Evolutionary conservation across 2,888 invertebrate genomes (phyloP).

Genomic region (Polydrusus cervinus): DNA sequence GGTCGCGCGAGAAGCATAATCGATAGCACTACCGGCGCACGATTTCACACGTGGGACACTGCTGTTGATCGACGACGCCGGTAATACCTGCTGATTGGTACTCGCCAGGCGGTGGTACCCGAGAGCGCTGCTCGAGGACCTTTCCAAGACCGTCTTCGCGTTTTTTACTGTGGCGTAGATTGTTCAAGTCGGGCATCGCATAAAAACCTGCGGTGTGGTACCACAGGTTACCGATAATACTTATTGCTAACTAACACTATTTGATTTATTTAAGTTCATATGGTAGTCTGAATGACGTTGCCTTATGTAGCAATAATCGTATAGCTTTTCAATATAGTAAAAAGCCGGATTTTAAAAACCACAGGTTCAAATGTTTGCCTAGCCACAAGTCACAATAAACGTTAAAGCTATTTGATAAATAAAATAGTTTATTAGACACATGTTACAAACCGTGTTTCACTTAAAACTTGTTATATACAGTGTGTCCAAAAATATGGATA

Average conservation of each 20-base stretch:
- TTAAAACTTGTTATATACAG: too few relatives aligned
- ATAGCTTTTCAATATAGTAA: too few relatives aligned
- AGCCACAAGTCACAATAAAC: not conserved
- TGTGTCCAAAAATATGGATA: too few relatives aligned
- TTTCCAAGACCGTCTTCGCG: constrained; percentile 11
- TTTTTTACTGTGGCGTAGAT: constrained; percentile 5
- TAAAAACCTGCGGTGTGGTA: not conserved
- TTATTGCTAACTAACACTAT: not conserved
- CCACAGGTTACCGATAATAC: constrained; percentile 3
- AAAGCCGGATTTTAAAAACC: constrained; percentile 18
- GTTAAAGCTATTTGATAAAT: too few relatives aligned
- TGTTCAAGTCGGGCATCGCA: constrained; percentile 18
- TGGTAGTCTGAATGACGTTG: not conserved
- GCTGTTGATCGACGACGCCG: constrained; percentile 62
- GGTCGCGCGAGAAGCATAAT: constrained; percentile 59
- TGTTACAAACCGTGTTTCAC: too few relatives aligned
- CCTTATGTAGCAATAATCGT: not conserved
- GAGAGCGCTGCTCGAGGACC: constrained; percentile 4
- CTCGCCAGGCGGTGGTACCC: constrained; percentile 27
- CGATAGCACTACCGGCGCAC: constrained; percentile 51
- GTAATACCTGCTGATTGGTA: constrained; percentile 33
- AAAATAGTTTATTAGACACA: too few relatives aligned
- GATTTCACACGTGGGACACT: constrained; percentile 59
- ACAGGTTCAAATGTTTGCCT: not conserved
- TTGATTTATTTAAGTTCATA: not conserved